These are phyloP conservation scores for Sitophilus oryzae DNA, from an alignment of 1,140 invertebrate genomes.

Conservation along the genomic window DNA sequence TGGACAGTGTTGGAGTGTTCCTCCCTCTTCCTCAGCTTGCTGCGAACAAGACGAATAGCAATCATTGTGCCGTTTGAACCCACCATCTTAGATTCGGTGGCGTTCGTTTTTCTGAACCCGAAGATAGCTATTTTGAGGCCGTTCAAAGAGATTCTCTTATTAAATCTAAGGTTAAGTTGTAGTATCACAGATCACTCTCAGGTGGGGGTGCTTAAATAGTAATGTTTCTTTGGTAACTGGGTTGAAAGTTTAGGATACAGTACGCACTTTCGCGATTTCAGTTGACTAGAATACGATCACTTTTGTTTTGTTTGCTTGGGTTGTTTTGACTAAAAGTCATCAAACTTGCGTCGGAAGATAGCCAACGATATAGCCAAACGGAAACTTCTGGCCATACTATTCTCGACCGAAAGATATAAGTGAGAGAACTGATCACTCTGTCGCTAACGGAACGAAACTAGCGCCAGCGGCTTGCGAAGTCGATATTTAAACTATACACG, in stretches of 20 bases:
- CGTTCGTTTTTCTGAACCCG: slow-evolving; percentile 36
- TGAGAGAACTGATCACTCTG: slow-evolving; percentile 9
- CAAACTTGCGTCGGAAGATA: slow-evolving; percentile 11
- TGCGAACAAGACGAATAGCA: slow-evolving; percentile 80
- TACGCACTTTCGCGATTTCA: slow-evolving; percentile 6
- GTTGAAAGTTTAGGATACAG: neutral
- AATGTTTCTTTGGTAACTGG: slow-evolving; percentile 19
- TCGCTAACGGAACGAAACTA: too few relatives aligned
- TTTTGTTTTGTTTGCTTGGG: neutral
- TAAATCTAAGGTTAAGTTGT: neutral
- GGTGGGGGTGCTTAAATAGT: neutral
- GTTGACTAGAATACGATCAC: slow-evolving; percentile 16
- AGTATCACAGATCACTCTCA: slow-evolving; percentile 17
- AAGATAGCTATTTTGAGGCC: slow-evolving; percentile 43
- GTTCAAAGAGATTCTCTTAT: slow-evolving; percentile 13
- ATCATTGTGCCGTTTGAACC: slow-evolving; percentile 75
- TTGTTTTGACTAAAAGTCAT: slow-evolving; percentile 11
- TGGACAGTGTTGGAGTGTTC: slow-evolving; percentile 62
- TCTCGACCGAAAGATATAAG: neutral
- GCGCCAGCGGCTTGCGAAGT: neutral
- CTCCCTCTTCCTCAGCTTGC: slow-evolving; percentile 76
- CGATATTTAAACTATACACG: too few relatives aligned
- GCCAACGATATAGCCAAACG: slow-evolving; percentile 15
- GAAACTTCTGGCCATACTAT: slow-evolving; percentile 19
- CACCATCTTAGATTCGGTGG: slow-evolving; percentile 55